A percentile compares a stretch with the other conserved stretches of the same genome.
Conservation (phyloP, 1,140 invertebrate genomes). For the Drosophila sproati region DNA sequence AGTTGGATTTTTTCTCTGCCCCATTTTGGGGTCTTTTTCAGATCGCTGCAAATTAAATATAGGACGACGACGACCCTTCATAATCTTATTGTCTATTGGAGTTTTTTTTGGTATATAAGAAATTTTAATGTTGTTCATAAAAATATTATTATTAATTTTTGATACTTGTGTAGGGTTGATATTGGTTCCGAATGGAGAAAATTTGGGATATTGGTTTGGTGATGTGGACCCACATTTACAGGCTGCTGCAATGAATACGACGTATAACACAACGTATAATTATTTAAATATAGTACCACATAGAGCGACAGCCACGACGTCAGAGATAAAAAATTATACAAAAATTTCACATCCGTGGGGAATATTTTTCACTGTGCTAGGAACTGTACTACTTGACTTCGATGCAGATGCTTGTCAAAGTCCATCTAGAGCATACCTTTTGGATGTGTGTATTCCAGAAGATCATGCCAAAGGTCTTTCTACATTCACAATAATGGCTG, state of each 20-base stretch:
- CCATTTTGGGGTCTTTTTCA: constrained; percentile 95
- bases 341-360: constrained; percentile 91
- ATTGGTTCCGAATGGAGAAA: constrained; percentile 95
- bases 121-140: constrained; percentile 47
- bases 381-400: constrained; percentile 97
- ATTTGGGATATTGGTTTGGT: constrained; percentile 92
- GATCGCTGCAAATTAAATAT: constrained; percentile 93
- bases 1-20: constrained; percentile 97
- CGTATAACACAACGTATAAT: constrained; percentile 65
- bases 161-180: constrained; percentile 88
- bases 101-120: constrained; percentile 91
- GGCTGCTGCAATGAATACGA: constrained; percentile 63
- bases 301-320: constrained; percentile 81
- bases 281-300: constrained; percentile 79
- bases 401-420: constrained; percentile 98
- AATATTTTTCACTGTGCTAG: constrained; percentile 95
- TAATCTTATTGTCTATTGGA: constrained; percentile 94
- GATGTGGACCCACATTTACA: constrained; percentile 86
- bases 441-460: constrained; percentile 96
- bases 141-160: constrained; percentile 1
- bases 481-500: constrained; percentile 98
- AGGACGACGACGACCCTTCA: constrained; percentile 95
- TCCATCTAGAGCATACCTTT: constrained; percentile 95
- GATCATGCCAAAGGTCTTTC: constrained; percentile 96
- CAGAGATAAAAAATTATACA: constrained; percentile 21